These are phyloP conservation scores for Trachurus trachurus DNA, from an alignment of 2,797 vertebrate species.

Conservation along the genomic window DNA sequence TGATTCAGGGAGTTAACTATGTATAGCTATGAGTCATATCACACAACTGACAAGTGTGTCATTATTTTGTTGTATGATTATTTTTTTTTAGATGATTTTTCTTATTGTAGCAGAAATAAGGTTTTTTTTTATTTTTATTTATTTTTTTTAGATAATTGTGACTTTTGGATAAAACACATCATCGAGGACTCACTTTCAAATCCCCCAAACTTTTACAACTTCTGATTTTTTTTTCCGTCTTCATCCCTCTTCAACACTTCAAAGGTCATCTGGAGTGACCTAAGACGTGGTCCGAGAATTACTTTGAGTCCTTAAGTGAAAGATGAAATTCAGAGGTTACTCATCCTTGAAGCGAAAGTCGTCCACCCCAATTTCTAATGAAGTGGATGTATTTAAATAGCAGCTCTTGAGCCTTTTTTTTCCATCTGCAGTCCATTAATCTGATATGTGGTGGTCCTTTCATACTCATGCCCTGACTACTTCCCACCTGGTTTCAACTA, in stretches of 20 bases:
- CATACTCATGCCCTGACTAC: background rate
- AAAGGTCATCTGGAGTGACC: constrained; percentile 19
- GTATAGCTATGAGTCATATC: background rate
- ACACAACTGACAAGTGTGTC: no score
- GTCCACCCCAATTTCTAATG: constrained; percentile 28
- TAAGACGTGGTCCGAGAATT: constrained; percentile 9
- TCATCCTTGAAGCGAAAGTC: constrained; percentile 31
- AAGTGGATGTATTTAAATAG: constrained; percentile 35
- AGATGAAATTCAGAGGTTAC: constrained; percentile 33
- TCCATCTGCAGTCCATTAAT: constrained; percentile 16
- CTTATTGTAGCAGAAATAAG: no score
- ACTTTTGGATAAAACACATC: background rate
- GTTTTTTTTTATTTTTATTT: no score
- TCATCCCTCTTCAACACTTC: constrained; percentile 13
- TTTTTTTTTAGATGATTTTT: no score
- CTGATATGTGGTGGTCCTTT: constrained; percentile 15
- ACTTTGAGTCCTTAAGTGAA: background rate
- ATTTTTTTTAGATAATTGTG: background rate
- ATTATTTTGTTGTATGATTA: background rate
- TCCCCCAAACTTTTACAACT: background rate
- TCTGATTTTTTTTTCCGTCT: constrained; percentile 9
- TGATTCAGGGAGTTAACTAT: constrained; percentile 63
- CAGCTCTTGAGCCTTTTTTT: background rate
- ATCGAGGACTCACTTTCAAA: background rate
- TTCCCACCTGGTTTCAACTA: background rate